Evolutionary conservation across 2,113 vertebrate genomes (phyloP).

Genomic region (Anguilla japonica): DNA sequence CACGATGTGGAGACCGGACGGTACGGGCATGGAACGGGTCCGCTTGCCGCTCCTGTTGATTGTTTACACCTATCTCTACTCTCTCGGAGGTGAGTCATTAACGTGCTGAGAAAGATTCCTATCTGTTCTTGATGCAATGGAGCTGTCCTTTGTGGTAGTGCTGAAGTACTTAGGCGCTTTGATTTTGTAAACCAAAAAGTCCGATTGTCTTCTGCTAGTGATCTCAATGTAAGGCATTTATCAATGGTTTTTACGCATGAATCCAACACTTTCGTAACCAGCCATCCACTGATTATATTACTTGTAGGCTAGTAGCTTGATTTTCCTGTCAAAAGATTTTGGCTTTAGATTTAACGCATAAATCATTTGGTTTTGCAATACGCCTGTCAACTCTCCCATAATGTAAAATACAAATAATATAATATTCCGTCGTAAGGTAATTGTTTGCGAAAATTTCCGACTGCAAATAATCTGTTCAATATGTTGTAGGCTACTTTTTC

Average conservation of each 20-base stretch:
- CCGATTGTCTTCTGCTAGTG: not conserved
- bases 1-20: conserved; percentile 69
- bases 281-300: not conserved
- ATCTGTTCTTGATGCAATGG: conserved; percentile 52
- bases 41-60: conserved; percentile 68
- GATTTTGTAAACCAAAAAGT: not conserved
- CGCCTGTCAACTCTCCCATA: not conserved
- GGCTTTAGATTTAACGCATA: not conserved
- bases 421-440: not conserved
- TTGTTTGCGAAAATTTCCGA: not conserved
- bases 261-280: not conserved
- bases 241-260: not conserved
- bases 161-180: conserved; percentile 63
- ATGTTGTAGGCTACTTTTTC: not conserved
- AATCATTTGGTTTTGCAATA: not conserved
- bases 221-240: not conserved
- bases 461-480: not conserved
- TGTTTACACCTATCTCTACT: conserved; percentile 64
- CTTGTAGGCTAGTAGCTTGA: not conserved
- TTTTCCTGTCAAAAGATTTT: not conserved
- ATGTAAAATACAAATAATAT: not conserved
- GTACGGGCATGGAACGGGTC: conserved; percentile 56
- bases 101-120: conserved; percentile 34
- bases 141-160: conserved; percentile 73
- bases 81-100: conserved; percentile 71